Evolutionary conservation across 2,797 vertebrate genomes (phyloP), one percentile per base, ranked within the genome.

Genomic region (Rhinophrynus dorsalis): DNA sequence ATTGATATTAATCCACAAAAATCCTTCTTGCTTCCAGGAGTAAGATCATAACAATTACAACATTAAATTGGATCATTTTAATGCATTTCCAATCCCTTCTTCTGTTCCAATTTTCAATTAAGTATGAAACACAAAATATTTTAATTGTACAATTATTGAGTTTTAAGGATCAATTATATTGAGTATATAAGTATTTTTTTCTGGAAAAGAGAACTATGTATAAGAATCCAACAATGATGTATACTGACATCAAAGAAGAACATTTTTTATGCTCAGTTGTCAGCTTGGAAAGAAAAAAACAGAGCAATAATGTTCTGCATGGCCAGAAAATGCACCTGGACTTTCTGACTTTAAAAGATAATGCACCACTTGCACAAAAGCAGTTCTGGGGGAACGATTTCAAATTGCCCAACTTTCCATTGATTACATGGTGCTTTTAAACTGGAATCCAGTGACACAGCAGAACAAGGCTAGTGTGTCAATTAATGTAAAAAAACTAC

Each of bases 311-410:
- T 23, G 30, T 45, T 60, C 56, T 60, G 27, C 6, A 33, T 69
- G 57, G 67, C 67, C 67, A 69, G 62, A 17, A 23, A 13, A 35
- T 21, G 58, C 38, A 69, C 67, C 67, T 69, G 67, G 58, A 61
- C n/a, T 20, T 40, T 20, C 27, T 11, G 9, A 45, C 21, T 32
- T 42, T 40, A 62, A 33, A 44, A 24, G 45, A 45, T 48, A 32
- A 21, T n/a, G 30, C 44, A 21, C 45, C 45, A 52, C 23, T 20
- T 42, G 56, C n/a, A 8, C 40, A 68, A 60, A 50, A n/a, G n/a
- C n/a, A n/a, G n/a, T n/a, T n/a, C n/a, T n/a, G n/a, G n/a, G n/a
- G n/a, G n/a, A n/a, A n/a, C n/a, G n/a, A n/a, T n/a, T n/a, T n/a
- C n/a, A n/a, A n/a, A n/a, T n/a, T n/a, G n/a, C n/a, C n/a, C n/a